A percentile compares a stretch with the other conserved stretches of the same genome.
These are phyloP conservation scores for Dryobota labecula DNA, from an alignment of 2,888 invertebrate species.

Conservation along the genomic window DNA sequence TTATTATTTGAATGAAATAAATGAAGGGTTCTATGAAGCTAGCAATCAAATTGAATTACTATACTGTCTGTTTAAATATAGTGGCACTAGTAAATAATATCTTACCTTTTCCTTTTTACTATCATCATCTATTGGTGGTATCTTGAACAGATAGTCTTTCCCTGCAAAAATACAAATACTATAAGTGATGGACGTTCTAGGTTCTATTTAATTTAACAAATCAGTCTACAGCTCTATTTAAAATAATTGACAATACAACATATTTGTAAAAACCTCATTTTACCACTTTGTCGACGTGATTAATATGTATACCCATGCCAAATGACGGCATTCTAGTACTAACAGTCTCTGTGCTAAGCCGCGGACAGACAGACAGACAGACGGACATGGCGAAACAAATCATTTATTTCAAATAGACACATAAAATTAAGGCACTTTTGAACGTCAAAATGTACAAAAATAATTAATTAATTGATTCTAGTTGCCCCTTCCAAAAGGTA, in stretches of 20 bases:
- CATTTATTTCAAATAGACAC: too few relatives aligned
- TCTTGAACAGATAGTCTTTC: conserved; percentile 62
- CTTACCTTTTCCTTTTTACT: conserved; percentile 56
- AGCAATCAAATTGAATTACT: background rate
- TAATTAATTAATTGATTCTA: too few relatives aligned
- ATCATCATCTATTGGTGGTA: conserved; percentile 57
- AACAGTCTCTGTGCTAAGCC: too few relatives aligned
- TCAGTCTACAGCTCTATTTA: too few relatives aligned
- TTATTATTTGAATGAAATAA: background rate
- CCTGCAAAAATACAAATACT: conserved; percentile 64
- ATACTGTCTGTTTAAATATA: background rate
- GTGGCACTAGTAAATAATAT: background rate
- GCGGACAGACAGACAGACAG: too few relatives aligned
- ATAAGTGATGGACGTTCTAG: background rate
- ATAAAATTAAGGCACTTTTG: too few relatives aligned
- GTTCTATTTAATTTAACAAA: background rate
- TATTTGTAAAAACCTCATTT: background rate
- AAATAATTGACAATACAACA: background rate
- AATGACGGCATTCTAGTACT: too few relatives aligned
- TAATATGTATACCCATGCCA: too few relatives aligned
- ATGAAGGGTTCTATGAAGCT: background rate
- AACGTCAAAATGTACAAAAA: too few relatives aligned
- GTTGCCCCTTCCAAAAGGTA: too few relatives aligned
- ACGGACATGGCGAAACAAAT: too few relatives aligned
- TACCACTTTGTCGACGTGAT: too few relatives aligned